Evolutionary conservation across 2,888 invertebrate species (phyloP).

Genomic region (Hirtodrosophila histrioides): DNA sequence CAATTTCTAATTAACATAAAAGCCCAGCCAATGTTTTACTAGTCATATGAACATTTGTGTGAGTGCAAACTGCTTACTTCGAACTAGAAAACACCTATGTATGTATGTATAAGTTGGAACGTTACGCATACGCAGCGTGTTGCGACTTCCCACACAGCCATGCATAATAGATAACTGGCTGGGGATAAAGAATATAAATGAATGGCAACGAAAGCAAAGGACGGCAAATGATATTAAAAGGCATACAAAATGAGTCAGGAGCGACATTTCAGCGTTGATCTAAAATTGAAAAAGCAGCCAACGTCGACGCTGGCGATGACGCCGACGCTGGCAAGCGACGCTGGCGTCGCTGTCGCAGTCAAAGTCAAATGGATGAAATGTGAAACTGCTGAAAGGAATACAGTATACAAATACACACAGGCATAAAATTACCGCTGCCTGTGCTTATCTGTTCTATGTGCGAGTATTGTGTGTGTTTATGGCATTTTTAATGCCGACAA

Average conservation of each 20-base stretch:
- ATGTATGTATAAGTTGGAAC: conserved; percentile 10
- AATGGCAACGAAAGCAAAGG: conserved; percentile 19
- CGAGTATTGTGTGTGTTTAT: conserved; percentile 49
- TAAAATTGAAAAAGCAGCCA: conserved; percentile 67
- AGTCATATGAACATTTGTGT: conserved; percentile 10
- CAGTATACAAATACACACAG: conserved; percentile 30
- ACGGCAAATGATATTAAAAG: conserved; percentile 72
- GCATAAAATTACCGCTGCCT: conserved; percentile 63
- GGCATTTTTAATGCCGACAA: conserved; percentile 71
- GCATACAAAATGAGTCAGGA: conserved; percentile 71
- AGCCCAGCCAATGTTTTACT: conserved; percentile 16
- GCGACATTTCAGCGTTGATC: conserved; percentile 63
- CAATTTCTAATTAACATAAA: conserved; percentile 26
- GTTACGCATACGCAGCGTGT: conserved; percentile 76
- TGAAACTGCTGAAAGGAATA: conserved; percentile 49
- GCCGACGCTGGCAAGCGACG: conserved; percentile 20
- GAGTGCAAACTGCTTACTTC: conserved; percentile 14
- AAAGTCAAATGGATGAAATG: conserved; percentile 43
- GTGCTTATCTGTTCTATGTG: conserved; percentile 48
- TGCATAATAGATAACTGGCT: conserved; percentile 60
- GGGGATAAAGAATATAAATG: conserved; percentile 34
- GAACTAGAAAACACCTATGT: neutral
- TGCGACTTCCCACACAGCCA: conserved; percentile 22
- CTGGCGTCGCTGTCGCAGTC: conserved; percentile 12
- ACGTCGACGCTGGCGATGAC: conserved; percentile 20